Evolutionary conservation across 2,888 invertebrate species (phyloP), one percentile per base, ranked within the genome.

Genomic region (Spatulosminthurus flaviceps): DNA sequence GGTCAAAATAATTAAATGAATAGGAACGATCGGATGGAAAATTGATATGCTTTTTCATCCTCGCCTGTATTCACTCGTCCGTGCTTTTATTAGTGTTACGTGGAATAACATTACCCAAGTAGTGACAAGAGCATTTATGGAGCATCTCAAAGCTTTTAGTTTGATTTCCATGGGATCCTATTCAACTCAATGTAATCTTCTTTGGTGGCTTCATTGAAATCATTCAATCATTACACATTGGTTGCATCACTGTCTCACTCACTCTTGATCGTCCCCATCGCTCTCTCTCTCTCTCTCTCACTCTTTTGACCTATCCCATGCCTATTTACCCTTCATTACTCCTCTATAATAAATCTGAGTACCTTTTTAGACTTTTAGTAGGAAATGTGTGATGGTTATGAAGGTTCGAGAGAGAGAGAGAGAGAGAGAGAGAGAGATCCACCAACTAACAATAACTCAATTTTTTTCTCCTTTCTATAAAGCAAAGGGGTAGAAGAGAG

Each of bases 41-140:
- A 83, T 83, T 83, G 81, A 80, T n/a, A n/a, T 81, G 61, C 73
- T 77, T 76, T 83, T 80, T 80, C 77, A 81, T 82, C 82, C 75
- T 79, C 42, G 21, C 26, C 73, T 69, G 70, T 67, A 81, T 60
- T 76, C 82, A 78, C 60, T 61, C 75, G 71, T 79, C 77, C 75
- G 76, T 82, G 72, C 75, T 77, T 81, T 82, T 82, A 81, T 81
- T 81, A 79, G 81, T 82, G 75, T 71, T 79, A 79, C 77, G 78
- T 70, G 76, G 76, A 80, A 70, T 74, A 75, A 80, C 64, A 64
- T 21, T 51, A 22, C 22, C n/a, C n/a, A n/a, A 42, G 42, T 43
- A 43, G 66, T 73, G 77, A 77, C 67, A 67, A 21, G 22, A 67
- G 24, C 61, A 70, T 72, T 71, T 79, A 73, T 79, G 73, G 67